phyloP scores from a whole-genome alignment of 1,140 invertebrate species.

The Drosophila biarmipes region DNA sequence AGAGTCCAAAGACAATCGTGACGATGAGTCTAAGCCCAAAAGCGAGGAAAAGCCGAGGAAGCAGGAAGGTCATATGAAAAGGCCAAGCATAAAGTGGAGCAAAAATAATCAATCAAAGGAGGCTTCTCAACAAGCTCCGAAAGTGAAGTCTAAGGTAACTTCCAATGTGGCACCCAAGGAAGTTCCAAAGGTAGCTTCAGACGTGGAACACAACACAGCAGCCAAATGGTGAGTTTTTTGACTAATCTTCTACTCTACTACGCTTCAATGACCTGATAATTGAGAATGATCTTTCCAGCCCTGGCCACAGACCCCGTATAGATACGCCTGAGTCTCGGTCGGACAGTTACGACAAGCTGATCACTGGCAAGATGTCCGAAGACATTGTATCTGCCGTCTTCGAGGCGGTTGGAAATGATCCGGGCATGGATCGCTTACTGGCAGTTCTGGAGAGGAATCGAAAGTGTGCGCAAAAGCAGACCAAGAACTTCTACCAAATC shows the following conservation, averaged over 20 bases:
- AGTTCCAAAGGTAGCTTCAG: not conserved
- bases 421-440: conserved; percentile 44
- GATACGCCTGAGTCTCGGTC: not conserved
- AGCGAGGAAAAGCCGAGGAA: not conserved
- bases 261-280: too few species aligned
- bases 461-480: not conserved
- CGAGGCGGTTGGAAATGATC: conserved; percentile 58
- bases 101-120: not conserved
- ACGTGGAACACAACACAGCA: not conserved
- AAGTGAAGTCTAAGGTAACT: not conserved
- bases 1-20: not conserved
- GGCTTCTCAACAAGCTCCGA: not conserved
- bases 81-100: not conserved
- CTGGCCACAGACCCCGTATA: not conserved
- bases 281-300: too few species aligned
- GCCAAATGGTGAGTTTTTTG: conserved; percentile 15
- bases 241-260: too few species aligned
- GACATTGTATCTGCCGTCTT: conserved; percentile 60
- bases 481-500: conserved; percentile 61
- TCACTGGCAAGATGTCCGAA: conserved; percentile 46
- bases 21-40: not conserved
- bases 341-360: conserved; percentile 31
- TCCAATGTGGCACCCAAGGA: not conserved
- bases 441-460: conserved; percentile 57
- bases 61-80: not conserved